Evolutionary conservation across 2,888 invertebrate genomes (phyloP), one percentile per base, ranked within the genome.

Genomic region (Nephrotoma guestfalica): DNA sequence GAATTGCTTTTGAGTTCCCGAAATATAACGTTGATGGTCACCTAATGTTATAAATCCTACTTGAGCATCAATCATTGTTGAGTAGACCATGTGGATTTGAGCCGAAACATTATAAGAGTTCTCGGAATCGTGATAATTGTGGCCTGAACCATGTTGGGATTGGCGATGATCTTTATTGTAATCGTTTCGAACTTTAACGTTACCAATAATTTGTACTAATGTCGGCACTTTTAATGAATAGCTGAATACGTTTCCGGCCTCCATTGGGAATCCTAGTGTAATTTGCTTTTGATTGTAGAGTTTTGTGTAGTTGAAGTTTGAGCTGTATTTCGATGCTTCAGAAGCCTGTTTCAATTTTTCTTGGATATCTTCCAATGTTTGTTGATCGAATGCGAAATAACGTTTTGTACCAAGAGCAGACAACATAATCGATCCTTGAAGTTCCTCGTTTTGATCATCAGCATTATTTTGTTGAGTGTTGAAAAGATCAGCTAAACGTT

Each of bases 191-290:
- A 47, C 47, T 87, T 92, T 92, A 2, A 92, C 89, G 87, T 93
- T 91, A 87, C 93, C 93, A 87, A 93, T 91, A 11, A 93, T 88
- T 88, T 93, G 93, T 40, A 94, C 88, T 18, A 94, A 90, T 13
- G 92, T 91, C 9, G 95, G 95, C 86, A 92, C 92, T 86, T 93
- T 93, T 89, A 94, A 93, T 86, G 93, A 93, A 90, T 92, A 95
- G 87, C 94, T 91, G 90, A 95, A 95, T 9, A 96, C 95, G 88
- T 95, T 91, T 90, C 96, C 96, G 88, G 93, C 93, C 87, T 94
- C 94, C n/a, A 95, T 93, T 2, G 96, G 95, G 92, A 95, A 94
- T 90, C 94, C 94, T 15, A 95, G 90, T 11, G 93, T 93, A 6
- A 94, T 91, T 88, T 94, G 93, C 85, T 92, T 92, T 86, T 93